phyloP scores from a whole-genome alignment of 2,888 invertebrate species.

The Drosophila lacicola region DNA sequence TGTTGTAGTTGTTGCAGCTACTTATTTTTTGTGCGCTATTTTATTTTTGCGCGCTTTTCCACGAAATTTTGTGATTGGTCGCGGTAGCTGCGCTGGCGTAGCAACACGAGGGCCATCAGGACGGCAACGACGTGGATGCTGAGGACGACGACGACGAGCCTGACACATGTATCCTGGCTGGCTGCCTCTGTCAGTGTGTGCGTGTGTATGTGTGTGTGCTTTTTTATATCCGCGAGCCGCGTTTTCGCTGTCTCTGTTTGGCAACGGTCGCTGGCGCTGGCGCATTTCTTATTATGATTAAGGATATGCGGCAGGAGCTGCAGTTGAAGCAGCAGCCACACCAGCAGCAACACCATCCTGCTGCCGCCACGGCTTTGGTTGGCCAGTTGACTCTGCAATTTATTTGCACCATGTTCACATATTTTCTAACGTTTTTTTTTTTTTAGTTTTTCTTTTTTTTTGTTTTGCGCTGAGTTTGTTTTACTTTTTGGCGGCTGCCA shows the following conservation, averaged over 20 bases:
- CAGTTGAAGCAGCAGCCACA: slow-evolving; percentile 40
- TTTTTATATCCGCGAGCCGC: slow-evolving; percentile 66
- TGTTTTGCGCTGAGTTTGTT: slow-evolving; percentile 29
- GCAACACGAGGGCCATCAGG: slow-evolving; percentile 57
- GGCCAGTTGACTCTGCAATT: slow-evolving; percentile 70
- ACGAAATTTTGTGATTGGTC: slow-evolving; percentile 81
- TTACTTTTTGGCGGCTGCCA: slow-evolving; percentile 46
- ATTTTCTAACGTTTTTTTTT: slow-evolving; percentile 18
- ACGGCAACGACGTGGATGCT: slow-evolving; percentile 62
- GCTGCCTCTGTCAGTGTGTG: slow-evolving; percentile 11
- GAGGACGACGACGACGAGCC: slow-evolving; percentile 56
- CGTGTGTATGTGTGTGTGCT: slow-evolving; percentile 25
- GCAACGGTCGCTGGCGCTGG: slow-evolving; percentile 69
- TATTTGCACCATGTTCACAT: slow-evolving; percentile 50
- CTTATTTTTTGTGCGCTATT: slow-evolving; percentile 69
- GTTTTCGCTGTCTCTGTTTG: slow-evolving; percentile 77
- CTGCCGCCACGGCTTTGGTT: slow-evolving; percentile 52
- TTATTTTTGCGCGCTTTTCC: slow-evolving; percentile 81
- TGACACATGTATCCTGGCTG: slow-evolving; percentile 34
- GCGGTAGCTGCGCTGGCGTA: slow-evolving; percentile 65
- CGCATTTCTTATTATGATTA: slow-evolving; percentile 82
- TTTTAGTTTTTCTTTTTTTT: neutral
- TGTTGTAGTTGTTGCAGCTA: slow-evolving; percentile 53
- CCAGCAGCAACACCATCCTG: slow-evolving; percentile 38
- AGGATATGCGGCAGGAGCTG: slow-evolving; percentile 64